phyloP scores from a whole-genome alignment of 35 echinoderm and acorn worm genomes.

The Heliocidaris erythrogramma region DNA sequence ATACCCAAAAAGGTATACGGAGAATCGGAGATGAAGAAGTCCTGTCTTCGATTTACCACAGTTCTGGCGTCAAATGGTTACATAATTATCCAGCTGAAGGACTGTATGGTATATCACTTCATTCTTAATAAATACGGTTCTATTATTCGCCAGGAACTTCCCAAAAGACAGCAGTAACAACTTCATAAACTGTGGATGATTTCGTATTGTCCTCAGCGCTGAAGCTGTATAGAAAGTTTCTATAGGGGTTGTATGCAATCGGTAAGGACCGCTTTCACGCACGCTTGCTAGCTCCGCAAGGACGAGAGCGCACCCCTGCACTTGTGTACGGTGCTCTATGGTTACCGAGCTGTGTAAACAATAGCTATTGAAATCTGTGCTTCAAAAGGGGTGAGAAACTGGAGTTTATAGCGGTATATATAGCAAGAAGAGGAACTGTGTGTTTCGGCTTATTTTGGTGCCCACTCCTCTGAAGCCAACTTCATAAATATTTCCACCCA shows the following conservation, averaged over 20 bases:
- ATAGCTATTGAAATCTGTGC: neutral
- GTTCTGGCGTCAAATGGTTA: neutral
- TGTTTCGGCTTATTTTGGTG: neutral
- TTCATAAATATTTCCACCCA: neutral
- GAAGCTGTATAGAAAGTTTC: neutral
- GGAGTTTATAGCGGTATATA: neutral
- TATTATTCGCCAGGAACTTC: neutral
- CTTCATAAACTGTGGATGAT: neutral
- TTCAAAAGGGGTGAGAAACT: neutral
- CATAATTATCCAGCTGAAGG: neutral
- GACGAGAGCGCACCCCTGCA: neutral
- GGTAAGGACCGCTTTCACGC: neutral
- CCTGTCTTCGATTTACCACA: neutral
- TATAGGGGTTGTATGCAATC: neutral
- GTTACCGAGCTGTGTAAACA: constrained; percentile 10
- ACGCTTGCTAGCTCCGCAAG: neutral
- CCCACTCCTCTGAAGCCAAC: neutral
- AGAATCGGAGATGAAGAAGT: too few relatives aligned
- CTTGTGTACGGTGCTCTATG: neutral
- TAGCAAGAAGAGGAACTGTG: neutral
- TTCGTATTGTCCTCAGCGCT: neutral
- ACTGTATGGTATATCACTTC: neutral
- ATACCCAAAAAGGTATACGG: too few relatives aligned
- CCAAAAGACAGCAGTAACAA: neutral
- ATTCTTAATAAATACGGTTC: neutral